phyloP scores from a whole-genome alignment of 2,113 vertebrate species.

The Siniperca knerii region DNA sequence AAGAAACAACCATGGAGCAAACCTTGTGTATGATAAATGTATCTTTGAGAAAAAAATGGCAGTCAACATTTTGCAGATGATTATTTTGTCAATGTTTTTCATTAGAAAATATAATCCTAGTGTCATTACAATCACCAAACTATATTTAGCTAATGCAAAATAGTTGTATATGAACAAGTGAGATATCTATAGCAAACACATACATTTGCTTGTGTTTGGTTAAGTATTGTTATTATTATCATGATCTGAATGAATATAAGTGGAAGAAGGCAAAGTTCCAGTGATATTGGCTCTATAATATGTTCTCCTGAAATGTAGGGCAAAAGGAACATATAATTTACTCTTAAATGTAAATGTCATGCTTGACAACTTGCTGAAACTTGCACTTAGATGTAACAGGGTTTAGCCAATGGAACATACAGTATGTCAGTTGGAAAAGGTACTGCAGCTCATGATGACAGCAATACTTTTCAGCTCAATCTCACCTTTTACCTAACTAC shows the following conservation, averaged over 20 bases:
- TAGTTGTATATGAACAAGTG: not conserved
- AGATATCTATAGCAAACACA: not conserved
- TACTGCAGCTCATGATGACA: not conserved
- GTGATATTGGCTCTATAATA: not conserved
- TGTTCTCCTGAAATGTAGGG: not conserved
- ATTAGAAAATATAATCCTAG: not conserved
- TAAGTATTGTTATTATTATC: not conserved
- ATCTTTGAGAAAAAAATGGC: not conserved
- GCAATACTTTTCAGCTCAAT: not conserved
- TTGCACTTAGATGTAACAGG: not conserved
- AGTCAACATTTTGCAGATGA: not conserved
- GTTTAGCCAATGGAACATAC: not conserved
- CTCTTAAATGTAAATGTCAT: not conserved
- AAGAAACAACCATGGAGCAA: not conserved
- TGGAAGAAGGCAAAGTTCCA: not conserved
- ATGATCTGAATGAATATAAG: not conserved
- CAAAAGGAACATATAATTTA: not conserved
- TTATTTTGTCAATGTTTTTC: not conserved
- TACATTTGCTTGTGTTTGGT: not conserved
- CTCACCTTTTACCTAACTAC: not conserved
- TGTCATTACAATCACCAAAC: not conserved
- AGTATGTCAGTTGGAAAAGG: constrained; percentile 1
- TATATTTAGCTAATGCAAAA: not conserved
- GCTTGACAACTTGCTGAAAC: not conserved
- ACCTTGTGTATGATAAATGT: not conserved